phyloP scores from a whole-genome alignment of 1,140 invertebrate species.

The Anoplophora glabripennis region DNA sequence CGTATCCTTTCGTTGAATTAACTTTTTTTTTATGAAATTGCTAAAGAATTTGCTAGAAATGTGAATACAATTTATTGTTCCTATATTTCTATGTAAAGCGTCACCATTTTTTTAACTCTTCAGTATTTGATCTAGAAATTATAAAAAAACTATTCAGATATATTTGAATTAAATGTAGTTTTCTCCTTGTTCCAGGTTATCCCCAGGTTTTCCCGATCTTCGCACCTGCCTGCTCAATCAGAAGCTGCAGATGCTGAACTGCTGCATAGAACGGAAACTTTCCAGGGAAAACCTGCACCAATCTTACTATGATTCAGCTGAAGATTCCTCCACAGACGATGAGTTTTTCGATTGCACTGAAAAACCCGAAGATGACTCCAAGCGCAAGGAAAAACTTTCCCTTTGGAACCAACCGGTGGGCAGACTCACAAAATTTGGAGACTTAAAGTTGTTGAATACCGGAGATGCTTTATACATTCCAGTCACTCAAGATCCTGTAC shows the following conservation, averaged over 20 bases:
- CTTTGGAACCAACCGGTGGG: constrained; percentile 72
- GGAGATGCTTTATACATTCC: constrained; percentile 80
- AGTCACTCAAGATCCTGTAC: constrained; percentile 86
- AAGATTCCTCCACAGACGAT: constrained; percentile 51
- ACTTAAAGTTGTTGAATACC: constrained; percentile 64
- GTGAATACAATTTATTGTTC: no score
- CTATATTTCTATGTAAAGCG: no score
- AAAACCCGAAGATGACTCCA: constrained; percentile 53
- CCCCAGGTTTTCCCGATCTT: constrained; percentile 75
- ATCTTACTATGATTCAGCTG: constrained; percentile 30
- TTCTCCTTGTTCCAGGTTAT: constrained; percentile 57
- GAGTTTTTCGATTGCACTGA: constrained; percentile 86
- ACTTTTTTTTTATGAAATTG: no score
- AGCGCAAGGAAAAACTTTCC: constrained; percentile 50
- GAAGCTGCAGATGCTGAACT: constrained; percentile 95
- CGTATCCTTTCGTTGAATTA: no score
- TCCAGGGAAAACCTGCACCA: constrained; percentile 49
- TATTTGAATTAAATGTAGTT: not conserved
- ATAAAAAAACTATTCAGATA: no score
- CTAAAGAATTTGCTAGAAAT: no score
- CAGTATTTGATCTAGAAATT: no score
- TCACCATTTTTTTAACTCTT: no score
- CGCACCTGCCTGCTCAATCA: constrained; percentile 90
- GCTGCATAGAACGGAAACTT: constrained; percentile 81
- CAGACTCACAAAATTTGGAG: constrained; percentile 64